Evolutionary conservation across 2,113 vertebrate species (phyloP).

Genomic region (Tetrax tetrax): DNA sequence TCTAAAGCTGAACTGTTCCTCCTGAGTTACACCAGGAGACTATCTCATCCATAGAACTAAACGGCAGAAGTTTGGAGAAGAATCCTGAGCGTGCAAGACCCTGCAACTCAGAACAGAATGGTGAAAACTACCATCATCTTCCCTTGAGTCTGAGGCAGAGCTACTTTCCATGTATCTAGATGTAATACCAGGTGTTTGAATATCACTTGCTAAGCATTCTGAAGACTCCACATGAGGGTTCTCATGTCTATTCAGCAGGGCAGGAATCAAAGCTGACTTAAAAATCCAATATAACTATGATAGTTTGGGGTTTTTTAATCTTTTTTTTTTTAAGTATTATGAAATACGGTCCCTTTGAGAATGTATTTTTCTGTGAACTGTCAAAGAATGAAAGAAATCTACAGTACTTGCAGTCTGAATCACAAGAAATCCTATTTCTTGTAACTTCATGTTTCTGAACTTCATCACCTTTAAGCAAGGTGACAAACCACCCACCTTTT

Average conservation of each 20-base stretch:
- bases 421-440: not conserved
- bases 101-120: not conserved
- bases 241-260: not conserved
- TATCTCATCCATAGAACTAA: not conserved
- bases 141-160: not conserved
- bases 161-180: not conserved
- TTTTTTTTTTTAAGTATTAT: not conserved
- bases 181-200: not conserved
- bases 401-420: not conserved
- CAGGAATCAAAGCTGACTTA: slow-evolving; percentile 51
- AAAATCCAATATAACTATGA: slow-evolving; percentile 21
- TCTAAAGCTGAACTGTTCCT: not conserved
- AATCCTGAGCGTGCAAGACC: not conserved
- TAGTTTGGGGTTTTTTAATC: not conserved
- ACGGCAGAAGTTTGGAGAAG: not conserved
- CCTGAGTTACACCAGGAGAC: not conserved
- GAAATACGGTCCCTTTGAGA: slow-evolving; percentile 36
- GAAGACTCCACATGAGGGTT: not conserved
- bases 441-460: slow-evolving; percentile 25
- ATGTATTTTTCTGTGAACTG: slow-evolving; percentile 32
- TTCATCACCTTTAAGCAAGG: slow-evolving; percentile 23
- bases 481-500: slow-evolving; percentile 1
- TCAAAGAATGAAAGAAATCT: slow-evolving; percentile 47
- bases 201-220: not conserved
- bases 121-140: not conserved